Conservation (phyloP, 2,113 vertebrate species). For the Peromyscus polionotus region DNA sequence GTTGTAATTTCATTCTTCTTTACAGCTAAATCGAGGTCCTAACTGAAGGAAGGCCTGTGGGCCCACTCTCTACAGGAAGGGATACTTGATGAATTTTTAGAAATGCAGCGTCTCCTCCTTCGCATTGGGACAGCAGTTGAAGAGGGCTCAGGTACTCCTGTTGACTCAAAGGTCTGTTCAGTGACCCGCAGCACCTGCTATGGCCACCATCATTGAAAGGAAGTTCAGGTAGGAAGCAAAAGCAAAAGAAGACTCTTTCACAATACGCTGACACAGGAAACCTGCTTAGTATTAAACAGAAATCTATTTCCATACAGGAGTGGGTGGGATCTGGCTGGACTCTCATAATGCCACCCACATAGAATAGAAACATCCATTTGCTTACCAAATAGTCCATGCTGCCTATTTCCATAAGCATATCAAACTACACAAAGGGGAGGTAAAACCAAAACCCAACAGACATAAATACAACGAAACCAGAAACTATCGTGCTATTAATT, state of each 20-base stretch:
- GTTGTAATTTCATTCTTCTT: not conserved
- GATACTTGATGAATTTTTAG: not conserved
- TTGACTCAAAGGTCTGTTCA: not conserved
- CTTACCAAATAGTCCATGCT: conserved; percentile 74
- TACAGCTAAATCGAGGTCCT: not conserved
- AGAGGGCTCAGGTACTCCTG: not conserved
- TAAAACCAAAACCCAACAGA: not conserved
- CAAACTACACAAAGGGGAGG: conserved; percentile 14
- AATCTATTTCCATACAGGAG: conserved; percentile 65
- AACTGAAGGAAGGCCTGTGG: not conserved
- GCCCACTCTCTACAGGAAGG: not conserved
- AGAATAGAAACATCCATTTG: conserved; percentile 69
- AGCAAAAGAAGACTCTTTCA: not conserved
- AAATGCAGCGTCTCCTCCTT: not conserved
- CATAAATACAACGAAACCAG: conserved; percentile 17
- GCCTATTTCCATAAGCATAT: conserved; percentile 73
- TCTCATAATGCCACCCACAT: conserved; percentile 9
- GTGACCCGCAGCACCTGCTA: not conserved
- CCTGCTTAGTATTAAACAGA: conserved; percentile 13
- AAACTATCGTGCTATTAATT: not conserved
- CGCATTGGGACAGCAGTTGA: not conserved
- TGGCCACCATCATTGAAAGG: not conserved
- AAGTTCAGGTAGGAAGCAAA: conserved; percentile 6
- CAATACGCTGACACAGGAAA: conserved; percentile 53
- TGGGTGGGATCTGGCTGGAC: not conserved